These are phyloP conservation scores for Porites australiensis DNA, from an alignment of 64 coral and sea anemone species.

Conservation along the genomic window DNA sequence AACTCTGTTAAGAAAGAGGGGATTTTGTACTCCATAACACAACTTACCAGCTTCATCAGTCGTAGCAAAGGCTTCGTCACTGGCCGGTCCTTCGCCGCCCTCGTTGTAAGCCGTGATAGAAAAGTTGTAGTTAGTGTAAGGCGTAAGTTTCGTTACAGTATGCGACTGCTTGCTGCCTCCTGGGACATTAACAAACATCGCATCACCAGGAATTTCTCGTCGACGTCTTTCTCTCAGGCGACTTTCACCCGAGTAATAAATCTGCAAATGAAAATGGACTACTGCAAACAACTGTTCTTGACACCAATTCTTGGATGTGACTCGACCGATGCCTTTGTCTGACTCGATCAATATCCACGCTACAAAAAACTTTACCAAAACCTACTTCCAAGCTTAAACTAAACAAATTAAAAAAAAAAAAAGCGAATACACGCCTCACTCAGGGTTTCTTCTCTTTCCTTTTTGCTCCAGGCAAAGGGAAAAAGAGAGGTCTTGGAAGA, in stretches of 20 bases:
- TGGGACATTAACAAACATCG: neutral
- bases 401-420: no score
- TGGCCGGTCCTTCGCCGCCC: conserved; percentile 78
- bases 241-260: conserved; percentile 56
- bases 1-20: no score
- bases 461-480: no score
- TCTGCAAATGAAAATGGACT: neutral
- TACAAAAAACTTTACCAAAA: neutral
- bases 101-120: conserved; percentile 80
- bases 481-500: no score
- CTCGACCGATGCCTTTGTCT: no score
- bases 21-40: no score
- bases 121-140: conserved; percentile 54
- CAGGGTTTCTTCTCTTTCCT: no score
- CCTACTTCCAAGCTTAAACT: no score
- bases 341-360: neutral
- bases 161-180: neutral
- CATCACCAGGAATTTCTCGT: conserved; percentile 64
- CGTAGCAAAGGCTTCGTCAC: conserved; percentile 26
- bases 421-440: no score
- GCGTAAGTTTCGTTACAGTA: conserved; percentile 44
- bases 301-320: no score
- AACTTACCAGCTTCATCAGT: conserved; percentile 58
- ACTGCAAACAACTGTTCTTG: no score
- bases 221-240: neutral